Evolutionary conservation across 2,113 vertebrate species (phyloP).

Genomic region (Festucalex cinctus): DNA sequence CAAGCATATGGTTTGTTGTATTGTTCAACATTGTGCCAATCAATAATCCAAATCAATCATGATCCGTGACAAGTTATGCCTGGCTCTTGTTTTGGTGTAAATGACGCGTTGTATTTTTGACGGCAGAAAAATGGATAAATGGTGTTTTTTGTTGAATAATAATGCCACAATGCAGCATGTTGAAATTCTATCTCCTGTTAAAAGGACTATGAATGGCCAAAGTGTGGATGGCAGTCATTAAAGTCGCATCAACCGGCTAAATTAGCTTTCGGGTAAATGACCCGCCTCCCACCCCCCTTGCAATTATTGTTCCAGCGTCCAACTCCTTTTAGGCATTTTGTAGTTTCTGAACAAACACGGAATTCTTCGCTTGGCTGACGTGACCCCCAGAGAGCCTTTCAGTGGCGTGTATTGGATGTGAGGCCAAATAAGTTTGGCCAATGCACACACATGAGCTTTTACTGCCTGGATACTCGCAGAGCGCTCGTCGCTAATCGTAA

Average conservation of each 20-base stretch:
- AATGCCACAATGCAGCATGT: not conserved
- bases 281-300: not conserved
- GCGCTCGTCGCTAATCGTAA: constrained; percentile 10
- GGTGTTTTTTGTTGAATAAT: constrained; percentile 16
- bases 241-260: constrained; percentile 34
- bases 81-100: constrained; percentile 1
- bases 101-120: constrained; percentile 11
- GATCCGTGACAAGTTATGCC: not conserved
- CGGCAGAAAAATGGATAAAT: constrained; percentile 9
- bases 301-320: constrained; percentile 47
- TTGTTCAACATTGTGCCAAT: not conserved
- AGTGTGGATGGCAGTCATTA: constrained; percentile 43
- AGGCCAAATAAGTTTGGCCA: constrained; percentile 41
- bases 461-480: constrained; percentile 37
- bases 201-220: constrained; percentile 39
- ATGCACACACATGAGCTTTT: constrained; percentile 43
- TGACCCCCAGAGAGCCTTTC: constrained; percentile 37
- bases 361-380: constrained; percentile 40
- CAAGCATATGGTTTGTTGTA: not conserved
- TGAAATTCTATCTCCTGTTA: constrained; percentile 13
- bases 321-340: constrained; percentile 55
- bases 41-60: constrained; percentile 11
- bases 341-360: constrained; percentile 47
- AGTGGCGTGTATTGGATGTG: constrained; percentile 23
- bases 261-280: constrained; percentile 38